These are phyloP conservation scores for Trididemnum nubilum DNA, from an alignment of 23 tunicate species.

Conservation along the genomic window DNA sequence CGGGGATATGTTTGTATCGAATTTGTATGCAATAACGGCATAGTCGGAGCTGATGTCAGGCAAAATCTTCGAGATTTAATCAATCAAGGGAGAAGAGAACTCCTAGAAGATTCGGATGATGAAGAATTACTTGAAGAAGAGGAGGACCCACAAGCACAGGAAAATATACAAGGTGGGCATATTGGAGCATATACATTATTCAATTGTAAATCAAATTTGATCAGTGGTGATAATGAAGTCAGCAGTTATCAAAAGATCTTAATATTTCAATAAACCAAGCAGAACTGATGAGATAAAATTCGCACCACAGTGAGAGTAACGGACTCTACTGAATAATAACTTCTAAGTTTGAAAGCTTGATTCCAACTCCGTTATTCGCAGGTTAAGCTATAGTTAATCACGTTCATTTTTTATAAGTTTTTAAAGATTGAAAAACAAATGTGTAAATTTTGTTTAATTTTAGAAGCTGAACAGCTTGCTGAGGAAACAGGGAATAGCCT, in stretches of 20 bases:
- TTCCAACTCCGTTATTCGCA: no score
- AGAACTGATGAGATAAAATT: no score
- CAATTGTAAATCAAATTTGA: neutral
- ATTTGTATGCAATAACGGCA: constrained; percentile 15
- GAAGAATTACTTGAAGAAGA: neutral
- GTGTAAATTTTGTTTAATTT: no score
- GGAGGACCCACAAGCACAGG: neutral
- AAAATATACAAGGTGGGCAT: neutral
- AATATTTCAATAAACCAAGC: no score
- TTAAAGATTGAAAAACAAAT: no score
- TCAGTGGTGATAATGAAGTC: neutral
- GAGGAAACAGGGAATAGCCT: constrained; percentile 19
- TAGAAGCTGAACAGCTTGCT: neutral
- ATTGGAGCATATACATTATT: no score
- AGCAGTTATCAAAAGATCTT: no score
- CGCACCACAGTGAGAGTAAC: no score
- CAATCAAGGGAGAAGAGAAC: neutral
- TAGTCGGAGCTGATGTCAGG: neutral
- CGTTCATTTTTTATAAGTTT: no score
- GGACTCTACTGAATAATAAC: no score
- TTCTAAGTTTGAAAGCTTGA: no score
- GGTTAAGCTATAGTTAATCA: no score
- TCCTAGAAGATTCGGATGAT: neutral
- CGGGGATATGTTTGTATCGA: constrained; percentile 21
- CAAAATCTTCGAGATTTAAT: constrained; percentile 13